Conservation (phyloP, 2,797 vertebrate genomes). For the Diceros bicornis region DNA sequence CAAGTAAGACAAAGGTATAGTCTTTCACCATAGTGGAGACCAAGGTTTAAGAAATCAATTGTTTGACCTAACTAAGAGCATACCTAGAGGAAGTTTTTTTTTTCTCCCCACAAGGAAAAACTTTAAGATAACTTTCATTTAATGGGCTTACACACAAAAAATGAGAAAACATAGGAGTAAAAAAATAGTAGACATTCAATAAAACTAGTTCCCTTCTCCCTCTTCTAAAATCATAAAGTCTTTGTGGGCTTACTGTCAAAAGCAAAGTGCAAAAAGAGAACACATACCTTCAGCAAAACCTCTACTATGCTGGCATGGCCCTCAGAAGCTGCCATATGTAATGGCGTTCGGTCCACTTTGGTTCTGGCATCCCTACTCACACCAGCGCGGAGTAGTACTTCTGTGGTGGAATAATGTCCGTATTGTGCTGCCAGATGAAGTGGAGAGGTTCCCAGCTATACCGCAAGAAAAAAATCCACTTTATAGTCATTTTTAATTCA, state of each 20-base stretch:
- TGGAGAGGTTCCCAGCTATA: conserved; percentile 94
- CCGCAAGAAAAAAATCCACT: not conserved
- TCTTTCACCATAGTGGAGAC: not conserved
- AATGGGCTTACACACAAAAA: not conserved
- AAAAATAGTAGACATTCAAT: not conserved
- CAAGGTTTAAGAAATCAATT: conserved; percentile 20
- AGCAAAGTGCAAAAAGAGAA: conserved; percentile 42
- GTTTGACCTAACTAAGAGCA: conserved; percentile 38
- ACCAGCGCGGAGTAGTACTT: conserved; percentile 94
- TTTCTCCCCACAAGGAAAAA: conserved; percentile 16
- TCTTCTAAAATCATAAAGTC: conserved; percentile 8
- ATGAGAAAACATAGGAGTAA: not conserved
- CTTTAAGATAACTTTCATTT: conserved; percentile 40
- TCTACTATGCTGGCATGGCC: conserved; percentile 94
- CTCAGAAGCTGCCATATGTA: conserved; percentile 95
- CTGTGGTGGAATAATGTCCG: conserved; percentile 94
- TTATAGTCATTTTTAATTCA: not conserved
- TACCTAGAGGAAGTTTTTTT: not conserved
- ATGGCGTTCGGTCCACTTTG: conserved; percentile 94
- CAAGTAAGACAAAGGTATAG: conserved; percentile 33
- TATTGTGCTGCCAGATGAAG: conserved; percentile 95
- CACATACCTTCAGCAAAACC: conserved; percentile 93
- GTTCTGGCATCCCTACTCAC: conserved; percentile 95
- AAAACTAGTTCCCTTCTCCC: conserved; percentile 25
- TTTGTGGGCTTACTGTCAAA: conserved; percentile 54